A percentile compares a stretch with the other conserved stretches of the same genome.
Conservation (phyloP, 2,113 vertebrate species). For the Vireo altiloquus region DNA sequence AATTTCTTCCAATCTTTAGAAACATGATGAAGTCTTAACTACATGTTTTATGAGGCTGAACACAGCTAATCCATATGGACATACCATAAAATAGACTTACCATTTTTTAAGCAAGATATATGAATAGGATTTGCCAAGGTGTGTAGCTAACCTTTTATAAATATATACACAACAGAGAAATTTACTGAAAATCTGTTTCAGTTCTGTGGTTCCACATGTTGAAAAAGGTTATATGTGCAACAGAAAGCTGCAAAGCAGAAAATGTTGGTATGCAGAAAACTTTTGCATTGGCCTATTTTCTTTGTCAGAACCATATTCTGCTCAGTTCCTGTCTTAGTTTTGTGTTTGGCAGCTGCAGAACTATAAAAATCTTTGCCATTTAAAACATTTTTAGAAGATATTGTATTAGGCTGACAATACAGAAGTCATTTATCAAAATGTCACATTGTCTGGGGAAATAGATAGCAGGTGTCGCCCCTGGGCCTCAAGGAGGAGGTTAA, state of each 20-base stretch:
- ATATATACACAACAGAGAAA: neutral
- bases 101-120: neutral
- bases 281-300: neutral
- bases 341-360: neutral
- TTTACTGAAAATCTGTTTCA: neutral
- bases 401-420: neutral
- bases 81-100: neutral
- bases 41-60: neutral
- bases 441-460: neutral
- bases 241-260: neutral
- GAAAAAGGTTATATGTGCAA: neutral
- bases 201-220: neutral
- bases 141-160: neutral
- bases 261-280: neutral
- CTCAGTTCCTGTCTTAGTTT: neutral
- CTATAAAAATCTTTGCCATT: slow-evolving; percentile 25
- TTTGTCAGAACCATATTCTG: neutral
- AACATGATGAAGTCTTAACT: neutral
- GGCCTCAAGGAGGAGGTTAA: neutral
- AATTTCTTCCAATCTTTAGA: neutral
- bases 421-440: slow-evolving; percentile 16
- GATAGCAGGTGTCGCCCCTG: neutral
- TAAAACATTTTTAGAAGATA: slow-evolving; percentile 4
- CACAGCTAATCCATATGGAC: neutral
- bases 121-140: neutral